phyloP scores from a whole-genome alignment of 1,140 invertebrate genomes.

The Macrosteles quadrilineatus region DNA sequence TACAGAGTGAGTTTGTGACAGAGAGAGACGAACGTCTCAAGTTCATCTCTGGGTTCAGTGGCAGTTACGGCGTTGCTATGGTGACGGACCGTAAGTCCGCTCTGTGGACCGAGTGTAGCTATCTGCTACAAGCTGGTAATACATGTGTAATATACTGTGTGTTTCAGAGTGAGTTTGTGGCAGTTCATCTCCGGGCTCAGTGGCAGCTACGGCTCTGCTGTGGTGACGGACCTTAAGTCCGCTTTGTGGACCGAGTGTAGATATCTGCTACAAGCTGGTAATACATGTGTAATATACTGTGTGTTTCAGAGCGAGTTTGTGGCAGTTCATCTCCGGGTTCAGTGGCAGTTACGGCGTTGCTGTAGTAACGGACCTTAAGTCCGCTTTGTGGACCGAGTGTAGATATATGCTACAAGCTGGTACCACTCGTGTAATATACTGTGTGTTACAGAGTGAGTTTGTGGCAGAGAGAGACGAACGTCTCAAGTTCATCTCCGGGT shows the following conservation, averaged over 20 bases:
- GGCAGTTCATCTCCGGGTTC: constrained; percentile 82
- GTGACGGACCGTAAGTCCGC: constrained; percentile 77
- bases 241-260: constrained; percentile 80
- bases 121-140: too few species aligned
- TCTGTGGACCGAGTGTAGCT: too few species aligned
- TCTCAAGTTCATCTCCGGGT: constrained; percentile 81
- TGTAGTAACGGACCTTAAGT: constrained; percentile 75
- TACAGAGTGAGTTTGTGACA: constrained; percentile 87
- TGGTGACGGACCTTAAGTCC: constrained; percentile 72
- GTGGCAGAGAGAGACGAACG: constrained; percentile 80
- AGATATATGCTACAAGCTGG: too few species aligned
- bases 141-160: too few species aligned
- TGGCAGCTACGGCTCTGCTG: constrained; percentile 76
- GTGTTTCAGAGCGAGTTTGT: constrained; percentile 89
- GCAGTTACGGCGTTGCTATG: constrained; percentile 86
- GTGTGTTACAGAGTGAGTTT: constrained; percentile 85
- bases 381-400: constrained; percentile 96
- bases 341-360: constrained; percentile 88
- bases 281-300: too few species aligned
- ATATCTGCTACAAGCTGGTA: constrained; percentile 29
- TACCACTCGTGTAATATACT: too few species aligned
- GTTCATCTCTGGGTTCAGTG: constrained; percentile 86
- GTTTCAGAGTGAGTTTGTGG: constrained; percentile 26
- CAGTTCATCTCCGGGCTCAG: constrained; percentile 83
- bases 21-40: constrained; percentile 76